Base-by-base conservation (phyloP, 2,888 invertebrate species). In the Drosophila kambysellisi region DNA sequence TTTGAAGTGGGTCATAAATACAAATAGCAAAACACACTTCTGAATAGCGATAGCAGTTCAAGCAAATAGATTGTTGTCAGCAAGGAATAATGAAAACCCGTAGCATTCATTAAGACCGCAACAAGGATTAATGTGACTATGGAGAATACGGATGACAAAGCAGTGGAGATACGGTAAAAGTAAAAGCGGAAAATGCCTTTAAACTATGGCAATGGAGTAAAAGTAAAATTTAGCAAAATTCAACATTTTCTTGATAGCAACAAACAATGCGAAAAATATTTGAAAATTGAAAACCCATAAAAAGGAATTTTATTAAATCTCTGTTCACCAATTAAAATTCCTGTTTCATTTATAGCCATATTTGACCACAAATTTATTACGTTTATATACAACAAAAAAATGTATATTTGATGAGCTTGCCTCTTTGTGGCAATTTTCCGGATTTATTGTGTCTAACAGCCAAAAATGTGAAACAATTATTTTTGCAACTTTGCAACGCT, bases 381-480 rank as follows among this genome's bases (percentile, higher is more conserved):
- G 30, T 8, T 4, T 4, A 8, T 15, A 35, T n/a, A 20, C 29
- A 35, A 25, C 2, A 25, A 25, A 25, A 25, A 66, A 58, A 68
- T 69, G 35, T 29, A 37, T 50, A 66, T 70, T 61, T 77, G 63
- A 70, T 70, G 64, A 62, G 43, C 29, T 53, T 20, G 41, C 12
- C 15, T 35, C 50, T 46, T 57, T 73, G 57, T 39, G 62, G 59
- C 37, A 29, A 33, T 30, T 52, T 46, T 59, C 20, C 8, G 39
- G 12, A 29, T 37, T 37, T 54, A 37, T 37, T 41, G 41, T 62
- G 15, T 51, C 25, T 32, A 12, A 35, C 39, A 60, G 46, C 15
- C 63, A 33, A 43, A 64, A 58, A 69, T 76, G 41, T 30, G 30
- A 52, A 63, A 48, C 61, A 78, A 74, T 62, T 64, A 70, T 74